Base-by-base conservation (phyloP, 2,888 invertebrate species). In the Hartigia nigra region DNA sequence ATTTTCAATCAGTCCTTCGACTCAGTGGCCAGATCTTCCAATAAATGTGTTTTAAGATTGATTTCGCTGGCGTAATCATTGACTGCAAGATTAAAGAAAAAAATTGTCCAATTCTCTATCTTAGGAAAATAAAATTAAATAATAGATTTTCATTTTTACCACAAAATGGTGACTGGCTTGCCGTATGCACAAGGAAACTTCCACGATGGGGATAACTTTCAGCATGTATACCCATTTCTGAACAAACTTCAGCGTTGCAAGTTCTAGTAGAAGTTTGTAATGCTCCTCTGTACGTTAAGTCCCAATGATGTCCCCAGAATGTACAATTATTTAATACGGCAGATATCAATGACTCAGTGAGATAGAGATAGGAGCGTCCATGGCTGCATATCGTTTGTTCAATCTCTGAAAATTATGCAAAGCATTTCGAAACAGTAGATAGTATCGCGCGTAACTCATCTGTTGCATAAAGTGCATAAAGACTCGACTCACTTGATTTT, bases 381-480 rank as follows among this genome's bases (percentile, higher is more conserved):
- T 95, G 95, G 75, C 94, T 94, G 90, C 95, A 95, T 79, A 94
- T 92, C 1, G 94, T 93, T 89, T 93, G 92, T 77, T 92, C 90
- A 12, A 94, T 85, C 79, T 84, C 94, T 94, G 84, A 9, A 55
- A 55, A 55, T 55, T 55, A 9, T 23, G 55, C 23, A 55, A 23
- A 55, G 9, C 14, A 23, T 55, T 23, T 55, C 23, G 55, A 55
- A 55, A 55, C 9, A 55, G 55, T 9, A 55, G 55, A 55, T 5
- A 23, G 55, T 23, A 55, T 23, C 23, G 23, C 23, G 23, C 1
- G 55, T 23, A 55, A 55, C 9, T 55, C 23, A 23, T 55, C 9
- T 23, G 3, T 55, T 55, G 14, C 55, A 55, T 14, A 55, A 55
- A 55, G 23, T 55, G 5, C 23, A 9, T 2, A 55, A n/a, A n/a